Base-by-base conservation (phyloP, 2,888 invertebrate genomes). In the Sarcophaga variegata region DNA sequence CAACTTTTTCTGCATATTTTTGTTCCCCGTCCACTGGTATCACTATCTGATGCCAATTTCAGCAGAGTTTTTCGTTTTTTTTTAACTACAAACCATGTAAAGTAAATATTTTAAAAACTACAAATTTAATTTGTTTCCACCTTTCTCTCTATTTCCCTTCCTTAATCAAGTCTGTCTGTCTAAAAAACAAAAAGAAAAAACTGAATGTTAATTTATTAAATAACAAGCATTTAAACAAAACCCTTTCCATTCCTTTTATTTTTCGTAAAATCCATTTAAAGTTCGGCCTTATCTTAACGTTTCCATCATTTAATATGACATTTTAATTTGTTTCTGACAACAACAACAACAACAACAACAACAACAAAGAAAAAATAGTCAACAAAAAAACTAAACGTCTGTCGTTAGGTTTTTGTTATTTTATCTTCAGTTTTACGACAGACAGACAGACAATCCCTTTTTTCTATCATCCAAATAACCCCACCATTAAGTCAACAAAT, bases 311-410 rank as follows among this genome's bases (percentile, higher is more conserved):
- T 54, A 83, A 83, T 83, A 80, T 86, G 86, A 86, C 86, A 86
- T 86, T 83, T 86, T 86, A 80, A 86, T 86, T 83, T 86, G 72
- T 86, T 86, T 80, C 86, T 77, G 83, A 83, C 76, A 74, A 59
- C 12, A 59, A 59, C 37, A 27, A 6, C 20, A 74, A 59, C 12
- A 59, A 59, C 37, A 27, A 6, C 20, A 20, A 20, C 27, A 37
- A 37, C 6, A 37, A 37, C 37, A 6, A 8, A 37, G 37, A 6
- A 37, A 37, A 37, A 37, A 49, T 37, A 45, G 20, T 70, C 49
- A 72, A 37, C 59, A 80, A 64, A 66, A 60, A 37, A 10, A 10
- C 37, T 80, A 67, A 17, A 45, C 5, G 67, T 20, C 67, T 27
- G 66, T 27, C 45, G 60, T 70, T 25, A 20, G 27, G 37, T 37